Percentiles rank a stretch among this genome's conserved stretches.
Evolutionary conservation across 2,113 vertebrate species (phyloP).

Genomic region (Atractosteus spatula): DNA sequence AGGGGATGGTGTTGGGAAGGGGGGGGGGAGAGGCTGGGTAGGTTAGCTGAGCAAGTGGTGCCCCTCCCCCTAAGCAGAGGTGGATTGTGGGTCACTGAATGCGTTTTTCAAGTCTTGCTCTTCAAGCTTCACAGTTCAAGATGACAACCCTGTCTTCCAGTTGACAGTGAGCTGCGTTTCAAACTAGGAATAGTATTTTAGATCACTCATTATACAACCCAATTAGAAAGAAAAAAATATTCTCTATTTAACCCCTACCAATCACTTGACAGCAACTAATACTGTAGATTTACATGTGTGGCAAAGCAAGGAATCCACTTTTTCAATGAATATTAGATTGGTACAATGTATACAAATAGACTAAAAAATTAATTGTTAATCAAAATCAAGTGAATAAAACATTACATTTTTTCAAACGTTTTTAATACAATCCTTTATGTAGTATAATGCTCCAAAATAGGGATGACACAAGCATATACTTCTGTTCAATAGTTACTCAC

Average conservation of each 20-base stretch:
- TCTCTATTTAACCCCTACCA: neutral
- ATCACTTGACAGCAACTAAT: conserved; percentile 33
- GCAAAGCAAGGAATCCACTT: conserved; percentile 9
- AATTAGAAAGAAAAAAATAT: conserved; percentile 7
- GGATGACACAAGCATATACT: no score
- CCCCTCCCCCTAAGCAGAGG: conserved; percentile 15
- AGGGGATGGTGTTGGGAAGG: neutral
- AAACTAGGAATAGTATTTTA: conserved; percentile 5
- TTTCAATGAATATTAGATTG: conserved; percentile 19
- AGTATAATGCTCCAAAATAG: no score
- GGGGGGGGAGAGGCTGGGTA: neutral
- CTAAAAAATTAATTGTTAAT: no score
- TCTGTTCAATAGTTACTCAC: no score
- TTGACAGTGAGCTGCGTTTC: conserved; percentile 15
- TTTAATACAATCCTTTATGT: no score
- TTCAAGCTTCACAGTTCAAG: conserved; percentile 8
- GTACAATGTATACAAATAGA: conserved; percentile 6
- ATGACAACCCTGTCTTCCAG: conserved; percentile 11
- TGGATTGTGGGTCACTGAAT: conserved; percentile 18
- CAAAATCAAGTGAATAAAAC: no score
- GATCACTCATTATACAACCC: conserved; percentile 15
- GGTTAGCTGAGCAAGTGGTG: neutral
- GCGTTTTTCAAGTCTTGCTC: neutral
- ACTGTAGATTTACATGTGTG: conserved; percentile 12
- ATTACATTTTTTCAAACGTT: no score